A percentile compares a stretch with the other conserved stretches of the same genome.
Evolutionary conservation across 2,888 invertebrate species (phyloP).

Genomic region (Cerastoderma edule): DNA sequence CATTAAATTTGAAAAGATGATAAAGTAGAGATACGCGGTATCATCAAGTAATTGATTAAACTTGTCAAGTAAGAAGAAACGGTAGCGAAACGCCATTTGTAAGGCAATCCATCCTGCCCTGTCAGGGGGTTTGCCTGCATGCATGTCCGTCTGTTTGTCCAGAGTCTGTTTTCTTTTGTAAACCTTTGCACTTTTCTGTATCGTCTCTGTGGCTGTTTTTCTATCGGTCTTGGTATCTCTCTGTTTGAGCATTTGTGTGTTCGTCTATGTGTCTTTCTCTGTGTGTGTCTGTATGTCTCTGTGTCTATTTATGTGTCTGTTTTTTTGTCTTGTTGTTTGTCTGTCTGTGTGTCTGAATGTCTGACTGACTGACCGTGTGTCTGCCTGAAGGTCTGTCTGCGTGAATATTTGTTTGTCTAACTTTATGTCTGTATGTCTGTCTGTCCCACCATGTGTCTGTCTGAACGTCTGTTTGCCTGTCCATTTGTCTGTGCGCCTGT

Average conservation of each 20-base stretch:
- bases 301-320: too few relatives aligned
- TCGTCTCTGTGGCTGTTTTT: neutral
- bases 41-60: conserved; percentile 1
- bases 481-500: too few relatives aligned
- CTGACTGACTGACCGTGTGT: neutral
- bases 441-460: too few relatives aligned
- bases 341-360: neutral
- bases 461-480: too few relatives aligned
- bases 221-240: neutral
- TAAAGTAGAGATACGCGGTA: conserved; percentile 6
- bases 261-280: too few relatives aligned
- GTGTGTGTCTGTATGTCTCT: too few relatives aligned
- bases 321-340: too few relatives aligned
- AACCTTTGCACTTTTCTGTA: neutral
- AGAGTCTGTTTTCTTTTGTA: neutral
- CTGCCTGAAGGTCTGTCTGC: neutral
- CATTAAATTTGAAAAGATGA: conserved; percentile 14
- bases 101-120: too few relatives aligned
- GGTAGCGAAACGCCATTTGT: too few relatives aligned
- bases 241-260: neutral
- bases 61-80: neutral
- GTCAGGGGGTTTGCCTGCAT: neutral
- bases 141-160: neutral
- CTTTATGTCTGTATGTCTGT: too few relatives aligned
- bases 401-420: neutral